Base-by-base conservation (phyloP, 1,140 invertebrate genomes). In the Episyrphus balteatus region DNA sequence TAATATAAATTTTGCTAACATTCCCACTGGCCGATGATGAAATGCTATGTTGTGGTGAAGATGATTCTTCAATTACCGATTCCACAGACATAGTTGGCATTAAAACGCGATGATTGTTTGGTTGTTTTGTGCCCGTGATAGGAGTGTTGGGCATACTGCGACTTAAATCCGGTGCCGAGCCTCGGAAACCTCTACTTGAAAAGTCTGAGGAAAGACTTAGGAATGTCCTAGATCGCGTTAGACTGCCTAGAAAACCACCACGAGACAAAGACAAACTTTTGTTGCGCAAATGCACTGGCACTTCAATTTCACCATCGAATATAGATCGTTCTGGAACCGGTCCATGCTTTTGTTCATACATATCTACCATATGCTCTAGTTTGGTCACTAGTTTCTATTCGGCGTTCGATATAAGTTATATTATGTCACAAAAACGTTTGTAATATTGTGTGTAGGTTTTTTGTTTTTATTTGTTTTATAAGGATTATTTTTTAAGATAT, bases 161-260 rank as follows among this genome's bases (percentile, higher is more conserved):
- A 42, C 61, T 68, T n/a, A 68, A 48, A 49, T 68, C 66, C 7
- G 66, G 66, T 2, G 57, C 58, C 0, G 66, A 68, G 31, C 62
- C 59, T n/a, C 60, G 57, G 42, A 66, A 63, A 40, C 62, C 61
- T 32, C 44, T 9, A 36, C 36, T 40, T 50, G 46, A 46, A 48
- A 42, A 31, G 15, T 18, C 46, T 10, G 36, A 39, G 40, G 45
- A 40, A 17, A 26, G 60, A 44, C 49, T 56, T 8, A 77, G 54
- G 7, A 73, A 71, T 0, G 76, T 77, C 31, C 72, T 60, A 2
- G 76, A 76, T 7, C 75, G 63, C 0, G 73, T 70, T 37, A 77
- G 55, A 5, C 66, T 65, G 19, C 70, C 73, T 13, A 78, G 73
- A 47, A 78, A 62, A 0, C 54, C 58, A 30, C 65, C 58, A 18